Evolutionary conservation across 2,113 vertebrate species (phyloP).

Genomic region (Anseranas semipalmata): DNA sequence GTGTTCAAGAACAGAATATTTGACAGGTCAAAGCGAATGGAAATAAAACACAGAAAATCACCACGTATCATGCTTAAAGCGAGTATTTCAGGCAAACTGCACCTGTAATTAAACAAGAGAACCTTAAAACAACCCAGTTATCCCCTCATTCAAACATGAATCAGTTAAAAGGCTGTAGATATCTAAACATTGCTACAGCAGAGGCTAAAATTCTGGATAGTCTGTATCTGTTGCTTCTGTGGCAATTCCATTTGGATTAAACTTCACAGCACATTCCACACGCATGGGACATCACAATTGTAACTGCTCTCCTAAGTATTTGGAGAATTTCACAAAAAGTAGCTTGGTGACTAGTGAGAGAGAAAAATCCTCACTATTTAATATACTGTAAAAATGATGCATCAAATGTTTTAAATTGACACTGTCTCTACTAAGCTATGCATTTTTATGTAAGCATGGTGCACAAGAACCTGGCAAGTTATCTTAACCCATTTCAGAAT

Average conservation of each 20-base stretch:
- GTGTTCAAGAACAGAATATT: background rate
- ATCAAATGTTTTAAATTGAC: background rate
- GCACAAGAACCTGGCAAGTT: background rate
- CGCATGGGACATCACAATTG: background rate
- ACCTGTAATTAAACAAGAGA: background rate
- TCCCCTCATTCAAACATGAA: background rate
- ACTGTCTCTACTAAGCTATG: background rate
- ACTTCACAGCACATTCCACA: background rate
- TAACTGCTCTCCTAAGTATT: background rate
- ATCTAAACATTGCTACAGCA: background rate
- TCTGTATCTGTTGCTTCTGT: background rate
- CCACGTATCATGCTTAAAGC: background rate
- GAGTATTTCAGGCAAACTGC: background rate
- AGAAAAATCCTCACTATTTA: background rate
- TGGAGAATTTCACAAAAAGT: background rate
- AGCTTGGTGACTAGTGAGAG: background rate
- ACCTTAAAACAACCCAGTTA: background rate
- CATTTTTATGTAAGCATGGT: background rate
- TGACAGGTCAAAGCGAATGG: background rate
- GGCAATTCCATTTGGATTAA: background rate
- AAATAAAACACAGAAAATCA: background rate
- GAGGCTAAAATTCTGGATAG: background rate
- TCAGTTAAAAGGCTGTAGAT: background rate
- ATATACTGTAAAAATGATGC: background rate
- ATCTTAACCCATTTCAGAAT: background rate